Evolutionary conservation across 2,797 vertebrate species (phyloP), one percentile per base, ranked within the genome.

Genomic region (Micrastur ruficollis): DNA sequence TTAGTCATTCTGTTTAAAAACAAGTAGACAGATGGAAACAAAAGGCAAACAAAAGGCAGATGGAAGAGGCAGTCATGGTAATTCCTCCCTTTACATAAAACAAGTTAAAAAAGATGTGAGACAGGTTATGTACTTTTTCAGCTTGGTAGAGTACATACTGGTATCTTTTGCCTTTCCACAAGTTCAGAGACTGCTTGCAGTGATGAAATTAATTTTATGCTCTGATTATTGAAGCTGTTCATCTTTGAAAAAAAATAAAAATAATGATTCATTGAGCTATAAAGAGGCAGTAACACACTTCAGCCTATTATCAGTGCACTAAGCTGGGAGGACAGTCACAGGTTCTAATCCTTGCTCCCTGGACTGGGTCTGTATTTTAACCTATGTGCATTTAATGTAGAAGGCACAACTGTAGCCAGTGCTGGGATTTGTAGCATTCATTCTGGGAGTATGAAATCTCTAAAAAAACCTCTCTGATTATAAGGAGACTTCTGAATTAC

Each of bases 121-220:
- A 49, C 32, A 49, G 4, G 8, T 91, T 75, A 59, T 21, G 22
- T 52, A 49, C 11, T 11, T 90, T 47, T 80, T 62, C 66, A 36
- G 5, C 11, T 42, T 65, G 21, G 40, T 44, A 61, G 56, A 67
- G 20, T 74, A 84, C 32, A 25, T 34, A 29, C 36, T 73, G 25
- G 27, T 78, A 56, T 67, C 31, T 86, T 94, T 88, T 81, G 42
- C 63, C 36, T 81, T 92, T 91, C 72, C 7, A 49, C 68, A 74
- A 83, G 52, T 90, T 88, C 68, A 85, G 16, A 78, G 53, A 67
- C 46, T 47, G 58, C 50, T 81, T 90, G 32, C 9, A 23, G 46
- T 31, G 31, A 72, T 62, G 53, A 92, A 94, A 94, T 81, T 19
- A 90, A 83, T 92, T 84, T 90, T 91, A 89, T 86, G 49, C 58